Base-by-base conservation (phyloP, 2,797 vertebrate species). In the Micromesistius poutassou region DNA sequence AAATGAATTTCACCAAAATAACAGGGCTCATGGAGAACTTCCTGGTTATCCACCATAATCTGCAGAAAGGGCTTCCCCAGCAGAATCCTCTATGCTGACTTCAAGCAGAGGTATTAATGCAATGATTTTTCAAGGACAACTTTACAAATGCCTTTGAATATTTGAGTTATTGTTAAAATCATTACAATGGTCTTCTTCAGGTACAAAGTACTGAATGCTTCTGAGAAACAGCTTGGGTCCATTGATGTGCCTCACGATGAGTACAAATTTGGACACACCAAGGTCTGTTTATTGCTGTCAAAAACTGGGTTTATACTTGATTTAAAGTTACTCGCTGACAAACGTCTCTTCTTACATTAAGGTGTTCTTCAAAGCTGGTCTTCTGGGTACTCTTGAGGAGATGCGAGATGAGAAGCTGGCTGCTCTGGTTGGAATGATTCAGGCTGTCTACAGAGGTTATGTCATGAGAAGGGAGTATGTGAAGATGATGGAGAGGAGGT, bases 281-380 rank as follows among this genome's bases (percentile, higher is more conserved):
- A 95, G 94, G 94, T 71, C 1, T 62, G 55, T 62, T 62, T 8
- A 62, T n/a, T 62, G n/a, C 2, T 62, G 55, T 9, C n/a, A 62
- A 62, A 62, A 9, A n/a, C 1, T 62, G 5, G 4, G 22, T 62
- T 62, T 62, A n/a, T 25, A 25, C 22, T 62, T 22, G 16, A 55
- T 55, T 62, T 22, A 25, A n/a, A n/a, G n/a, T n/a, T n/a, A n/a
- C n/a, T n/a, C n/a, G 94, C 55, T 62, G 55, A 31, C 42, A 13
- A 40, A 5, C 16, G 72, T 36, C 33, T 28, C 40, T 40, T 42
- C 0, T 72, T 2, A 19, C 62, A 0, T 30, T 9, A 74, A 96
- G 95, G 95, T 96, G 77, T 96, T 96, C 90, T 96, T 96, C 90
- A 96, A 96, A 89, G 95, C 95, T 72, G 95, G 95, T 76, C 92